A percentile compares a stretch with the other conserved stretches of the same genome.
Conservation (phyloP, 2,797 vertebrate genomes). For the Uromys caudimaculatus region DNA sequence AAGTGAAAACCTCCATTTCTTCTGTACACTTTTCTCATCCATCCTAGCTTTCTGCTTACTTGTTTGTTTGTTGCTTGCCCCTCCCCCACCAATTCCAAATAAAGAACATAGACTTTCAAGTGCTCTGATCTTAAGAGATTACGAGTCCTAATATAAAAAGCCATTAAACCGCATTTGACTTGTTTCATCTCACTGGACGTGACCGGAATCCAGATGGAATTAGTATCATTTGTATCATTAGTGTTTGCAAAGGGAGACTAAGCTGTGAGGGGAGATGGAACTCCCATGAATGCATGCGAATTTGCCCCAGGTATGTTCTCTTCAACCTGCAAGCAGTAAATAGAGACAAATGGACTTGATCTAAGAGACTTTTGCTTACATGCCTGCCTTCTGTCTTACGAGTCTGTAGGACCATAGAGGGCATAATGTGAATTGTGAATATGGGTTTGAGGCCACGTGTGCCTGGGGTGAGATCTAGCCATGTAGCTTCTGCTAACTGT, state of each 20-base stretch:
- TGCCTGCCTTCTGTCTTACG: too few species aligned
- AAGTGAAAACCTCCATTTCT: conserved; percentile 39
- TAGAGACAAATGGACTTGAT: not conserved
- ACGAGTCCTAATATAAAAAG: conserved; percentile 31
- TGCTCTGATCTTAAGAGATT: conserved; percentile 33
- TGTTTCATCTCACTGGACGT: conserved; percentile 31
- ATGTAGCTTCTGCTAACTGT: not conserved
- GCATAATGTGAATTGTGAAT: not conserved
- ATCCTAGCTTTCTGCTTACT: not conserved
- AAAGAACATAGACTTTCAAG: conserved; percentile 48
- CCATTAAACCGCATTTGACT: conserved; percentile 29
- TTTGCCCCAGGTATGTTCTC: not conserved
- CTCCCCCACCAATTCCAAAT: not conserved
- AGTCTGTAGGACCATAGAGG: not conserved
- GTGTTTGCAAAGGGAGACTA: not conserved
- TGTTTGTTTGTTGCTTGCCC: not conserved
- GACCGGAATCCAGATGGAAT: not conserved
- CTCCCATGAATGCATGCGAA: fast-evolving
- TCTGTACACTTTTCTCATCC: conserved; percentile 27
- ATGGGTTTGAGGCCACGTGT: not conserved
- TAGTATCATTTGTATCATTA: not conserved
- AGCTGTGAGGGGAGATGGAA: not conserved
- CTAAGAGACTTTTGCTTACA: not conserved
- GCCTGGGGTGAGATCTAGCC: not conserved
- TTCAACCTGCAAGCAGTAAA: not conserved